Evolutionary conservation across 2,113 vertebrate genomes (phyloP).

Genomic region (Marmota monax): DNA sequence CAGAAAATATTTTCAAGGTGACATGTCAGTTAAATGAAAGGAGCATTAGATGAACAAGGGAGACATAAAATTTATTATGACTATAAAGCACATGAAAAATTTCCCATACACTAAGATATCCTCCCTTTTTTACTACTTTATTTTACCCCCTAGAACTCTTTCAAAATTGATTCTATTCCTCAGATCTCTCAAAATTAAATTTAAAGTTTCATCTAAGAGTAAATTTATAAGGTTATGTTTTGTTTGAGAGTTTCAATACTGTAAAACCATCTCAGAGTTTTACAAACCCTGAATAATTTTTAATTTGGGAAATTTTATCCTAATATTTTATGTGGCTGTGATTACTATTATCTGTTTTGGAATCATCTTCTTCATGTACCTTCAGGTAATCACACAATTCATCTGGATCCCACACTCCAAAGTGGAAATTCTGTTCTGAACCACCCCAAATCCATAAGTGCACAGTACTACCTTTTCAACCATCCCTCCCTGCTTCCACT

Average conservation of each 20-base stretch:
- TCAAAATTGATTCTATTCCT: conserved; percentile 46
- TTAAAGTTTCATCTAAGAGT: conserved; percentile 39
- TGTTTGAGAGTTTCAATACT: conserved; percentile 10
- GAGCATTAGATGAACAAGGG: conserved; percentile 38
- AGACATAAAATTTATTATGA: conserved; percentile 63
- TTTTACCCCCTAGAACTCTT: conserved; percentile 43
- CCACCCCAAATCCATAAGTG: neutral
- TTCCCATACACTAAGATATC: neutral
- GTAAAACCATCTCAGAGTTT: neutral
- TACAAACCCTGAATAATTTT: neutral
- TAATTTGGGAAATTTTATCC: neutral
- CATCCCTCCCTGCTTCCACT: neutral
- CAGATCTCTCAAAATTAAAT: conserved; percentile 17
- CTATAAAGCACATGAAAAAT: conserved; percentile 47
- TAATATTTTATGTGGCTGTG: neutral
- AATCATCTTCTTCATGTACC: neutral
- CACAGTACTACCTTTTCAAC: neutral
- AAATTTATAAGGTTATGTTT: conserved; percentile 43
- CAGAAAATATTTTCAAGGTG: conserved; percentile 66
- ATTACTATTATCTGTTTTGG: neutral
- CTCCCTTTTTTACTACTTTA: conserved; percentile 22
- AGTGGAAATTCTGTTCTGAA: neutral
- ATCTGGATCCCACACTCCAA: neutral
- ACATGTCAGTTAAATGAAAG: conserved; percentile 65
- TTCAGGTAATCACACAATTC: neutral